A percentile compares a stretch with the other conserved stretches of the same genome.
Evolutionary conservation across 1,140 invertebrate genomes (phyloP).

Genomic region (Megalopta genalis): DNA sequence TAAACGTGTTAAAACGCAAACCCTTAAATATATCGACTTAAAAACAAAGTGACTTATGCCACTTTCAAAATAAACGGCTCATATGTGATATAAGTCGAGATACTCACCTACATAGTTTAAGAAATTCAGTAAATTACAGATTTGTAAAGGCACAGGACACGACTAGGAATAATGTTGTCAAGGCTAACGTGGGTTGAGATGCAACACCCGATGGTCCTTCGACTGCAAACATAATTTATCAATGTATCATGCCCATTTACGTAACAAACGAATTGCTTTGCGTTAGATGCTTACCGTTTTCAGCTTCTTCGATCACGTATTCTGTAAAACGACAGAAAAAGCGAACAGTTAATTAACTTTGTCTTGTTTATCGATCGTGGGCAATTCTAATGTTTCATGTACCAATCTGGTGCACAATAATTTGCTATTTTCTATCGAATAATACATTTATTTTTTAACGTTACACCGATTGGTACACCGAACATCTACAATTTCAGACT

Average conservation of each 20-base stretch:
- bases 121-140: constrained; percentile 68
- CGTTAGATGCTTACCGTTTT: constrained; percentile 27
- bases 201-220: constrained; percentile 38
- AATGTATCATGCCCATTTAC: not conserved
- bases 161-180: constrained; percentile 69
- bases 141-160: constrained; percentile 67
- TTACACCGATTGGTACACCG: not conserved
- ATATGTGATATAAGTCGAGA: not conserved
- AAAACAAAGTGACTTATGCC: too few species aligned
- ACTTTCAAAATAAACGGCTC: too few species aligned
- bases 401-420: too few species aligned
- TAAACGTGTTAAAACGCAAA: too few species aligned
- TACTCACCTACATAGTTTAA: constrained; percentile 67
- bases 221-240: constrained; percentile 47
- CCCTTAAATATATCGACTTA: too few species aligned
- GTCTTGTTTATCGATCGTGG: not conserved
- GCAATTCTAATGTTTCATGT: not conserved
- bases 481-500: not conserved
- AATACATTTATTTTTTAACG: too few species aligned
- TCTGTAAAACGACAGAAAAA: constrained; percentile 23
- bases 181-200: constrained; percentile 41
- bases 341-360: constrained; percentile 1
- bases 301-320: not conserved
- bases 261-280: not conserved
- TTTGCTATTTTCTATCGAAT: too few species aligned